Conservation (phyloP, 1,140 invertebrate species). For the Cardiocondyla obscurior region DNA sequence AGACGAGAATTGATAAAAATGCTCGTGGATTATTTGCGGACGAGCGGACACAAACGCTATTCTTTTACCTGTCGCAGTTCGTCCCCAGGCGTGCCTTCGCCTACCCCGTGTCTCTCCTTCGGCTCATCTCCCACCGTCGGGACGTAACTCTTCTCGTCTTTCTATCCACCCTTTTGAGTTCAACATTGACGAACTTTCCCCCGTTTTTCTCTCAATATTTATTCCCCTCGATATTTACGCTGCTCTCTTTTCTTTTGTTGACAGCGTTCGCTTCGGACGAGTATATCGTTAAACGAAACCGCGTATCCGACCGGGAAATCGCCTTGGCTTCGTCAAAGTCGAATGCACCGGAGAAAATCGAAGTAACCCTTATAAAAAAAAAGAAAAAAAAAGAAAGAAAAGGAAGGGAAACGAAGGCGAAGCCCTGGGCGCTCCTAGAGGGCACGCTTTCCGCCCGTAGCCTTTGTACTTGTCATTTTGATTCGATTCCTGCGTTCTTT, state of each 20-base stretch:
- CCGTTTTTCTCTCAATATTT: not conserved
- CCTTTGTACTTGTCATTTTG: conserved; percentile 72
- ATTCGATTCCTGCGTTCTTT: conserved; percentile 68
- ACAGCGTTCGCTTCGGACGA: conserved; percentile 50
- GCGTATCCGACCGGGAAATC: conserved; percentile 71
- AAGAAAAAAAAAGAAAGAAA: no score
- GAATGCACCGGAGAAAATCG: conserved; percentile 64
- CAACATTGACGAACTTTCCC: conserved; percentile 50
- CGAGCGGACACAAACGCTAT: conserved; percentile 67
- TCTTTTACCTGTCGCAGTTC: conserved; percentile 62
- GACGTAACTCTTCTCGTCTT: conserved; percentile 59
- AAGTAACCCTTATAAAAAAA: conserved; percentile 52
- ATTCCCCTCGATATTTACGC: conserved; percentile 46
- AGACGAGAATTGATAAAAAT: conserved; percentile 77
- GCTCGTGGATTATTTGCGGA: conserved; percentile 69
- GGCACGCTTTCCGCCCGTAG: conserved; percentile 64
- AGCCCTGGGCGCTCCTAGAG: conserved; percentile 26
- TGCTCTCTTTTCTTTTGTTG: conserved; percentile 37
- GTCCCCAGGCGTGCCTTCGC: conserved; percentile 4
- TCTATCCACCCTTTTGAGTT: conserved; percentile 54
- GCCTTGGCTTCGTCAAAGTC: conserved; percentile 68
- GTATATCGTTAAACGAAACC: conserved; percentile 24
- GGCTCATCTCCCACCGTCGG: conserved; percentile 16
- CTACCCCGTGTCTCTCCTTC: not conserved
- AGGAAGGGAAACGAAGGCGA: conserved; percentile 36